These are phyloP conservation scores for Macrosteles quadrilineatus DNA, from an alignment of 1,140 invertebrate species.

Conservation along the genomic window DNA sequence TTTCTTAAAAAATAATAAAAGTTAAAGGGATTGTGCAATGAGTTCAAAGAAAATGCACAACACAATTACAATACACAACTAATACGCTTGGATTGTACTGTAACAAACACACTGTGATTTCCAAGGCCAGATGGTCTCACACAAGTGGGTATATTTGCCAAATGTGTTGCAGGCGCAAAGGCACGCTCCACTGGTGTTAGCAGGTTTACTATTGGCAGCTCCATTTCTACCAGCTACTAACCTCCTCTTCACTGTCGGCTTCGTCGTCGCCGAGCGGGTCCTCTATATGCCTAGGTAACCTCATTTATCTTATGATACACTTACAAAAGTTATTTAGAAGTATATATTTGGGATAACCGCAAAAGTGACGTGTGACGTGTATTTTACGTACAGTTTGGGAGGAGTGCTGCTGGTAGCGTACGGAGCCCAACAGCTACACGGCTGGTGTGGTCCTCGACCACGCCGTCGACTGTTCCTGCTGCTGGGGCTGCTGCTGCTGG, in stretches of 20 bases:
- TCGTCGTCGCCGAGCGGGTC: slow-evolving; percentile 88
- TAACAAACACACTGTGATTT: too few species aligned
- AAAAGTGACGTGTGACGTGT: too few species aligned
- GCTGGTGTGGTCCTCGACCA: slow-evolving; percentile 51
- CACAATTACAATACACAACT: too few species aligned
- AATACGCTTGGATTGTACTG: too few species aligned
- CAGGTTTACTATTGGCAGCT: slow-evolving; percentile 66
- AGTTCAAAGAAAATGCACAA: too few species aligned
- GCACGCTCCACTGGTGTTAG: slow-evolving; percentile 48
- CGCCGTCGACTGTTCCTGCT: slow-evolving; percentile 53
- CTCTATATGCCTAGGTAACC: slow-evolving; percentile 87
- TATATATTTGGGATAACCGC: too few species aligned
- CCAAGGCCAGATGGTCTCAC: too few species aligned
- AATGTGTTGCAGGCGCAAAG: slow-evolving; percentile 12
- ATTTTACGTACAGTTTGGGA: slow-evolving; percentile 69
- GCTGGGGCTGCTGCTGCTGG: slow-evolving; percentile 56
- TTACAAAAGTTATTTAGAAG: too few species aligned
- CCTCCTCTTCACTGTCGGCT: slow-evolving; percentile 84
- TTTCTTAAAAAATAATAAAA: too few species aligned
- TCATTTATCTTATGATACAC: too few species aligned
- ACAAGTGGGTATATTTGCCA: too few species aligned
- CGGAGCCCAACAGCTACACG: slow-evolving; percentile 63
- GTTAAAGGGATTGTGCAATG: too few species aligned
- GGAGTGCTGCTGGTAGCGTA: slow-evolving; percentile 64
- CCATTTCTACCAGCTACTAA: slow-evolving; percentile 88